Percentiles rank a stretch among this genome's conserved stretches.
Conservation (phyloP, 2,888 invertebrate genomes). For the Odontomyia ornata region DNA sequence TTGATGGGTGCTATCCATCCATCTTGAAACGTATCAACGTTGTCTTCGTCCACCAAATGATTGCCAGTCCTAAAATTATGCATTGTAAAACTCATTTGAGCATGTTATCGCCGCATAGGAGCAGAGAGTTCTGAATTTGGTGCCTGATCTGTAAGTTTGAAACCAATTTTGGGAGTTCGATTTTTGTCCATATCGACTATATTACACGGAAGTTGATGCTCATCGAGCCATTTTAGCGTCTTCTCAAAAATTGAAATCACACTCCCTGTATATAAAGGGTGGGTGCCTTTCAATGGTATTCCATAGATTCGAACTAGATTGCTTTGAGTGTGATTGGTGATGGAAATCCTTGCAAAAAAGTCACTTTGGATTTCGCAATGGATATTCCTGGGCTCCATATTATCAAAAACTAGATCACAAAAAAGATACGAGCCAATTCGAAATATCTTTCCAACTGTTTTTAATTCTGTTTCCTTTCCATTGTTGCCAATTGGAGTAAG, state of each 20-base stretch:
- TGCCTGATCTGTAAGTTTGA: conserved; percentile 53
- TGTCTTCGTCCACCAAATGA: not conserved
- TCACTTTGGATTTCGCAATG: conserved; percentile 61
- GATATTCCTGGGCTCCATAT: conserved; percentile 55
- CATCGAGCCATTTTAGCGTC: conserved; percentile 57
- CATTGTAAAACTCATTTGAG: conserved; percentile 56
- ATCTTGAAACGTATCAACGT: not conserved
- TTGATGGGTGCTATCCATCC: not conserved
- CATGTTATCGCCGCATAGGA: conserved; percentile 53
- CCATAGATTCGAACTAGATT: conserved; percentile 58
- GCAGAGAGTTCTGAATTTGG: conserved; percentile 58
- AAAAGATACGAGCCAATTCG: conserved; percentile 58
- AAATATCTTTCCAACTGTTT: conserved; percentile 56
- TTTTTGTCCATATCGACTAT: conserved; percentile 45
- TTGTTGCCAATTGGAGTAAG: not conserved
- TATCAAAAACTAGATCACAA: conserved; percentile 58
- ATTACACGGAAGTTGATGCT: conserved; percentile 39
- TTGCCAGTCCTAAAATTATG: conserved; percentile 53
- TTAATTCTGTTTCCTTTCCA: not conserved
- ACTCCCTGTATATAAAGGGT: conserved; percentile 57
- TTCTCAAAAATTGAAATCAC: conserved; percentile 58
- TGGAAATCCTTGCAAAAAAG: conserved; percentile 60
- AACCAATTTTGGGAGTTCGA: conserved; percentile 52
- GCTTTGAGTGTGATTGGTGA: conserved; percentile 56
- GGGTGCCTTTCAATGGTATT: conserved; percentile 54